Conservation (phyloP, 2,113 vertebrate species). For the Limnothrissa miodon region DNA sequence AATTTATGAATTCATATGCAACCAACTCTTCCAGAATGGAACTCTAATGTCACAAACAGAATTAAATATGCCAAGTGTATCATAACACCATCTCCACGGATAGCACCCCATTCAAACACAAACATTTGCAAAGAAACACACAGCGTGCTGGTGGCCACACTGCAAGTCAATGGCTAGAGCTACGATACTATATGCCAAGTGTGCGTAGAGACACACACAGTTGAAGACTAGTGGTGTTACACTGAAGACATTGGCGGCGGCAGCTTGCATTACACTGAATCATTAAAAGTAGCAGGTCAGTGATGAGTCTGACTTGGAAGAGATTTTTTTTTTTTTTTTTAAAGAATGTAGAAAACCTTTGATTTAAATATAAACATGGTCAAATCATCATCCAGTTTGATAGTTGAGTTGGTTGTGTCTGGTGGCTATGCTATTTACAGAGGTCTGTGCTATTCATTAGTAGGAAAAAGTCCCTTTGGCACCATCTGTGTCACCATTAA, state of each 20-base stretch:
- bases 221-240: not conserved
- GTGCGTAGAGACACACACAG: slow-evolving; percentile 36
- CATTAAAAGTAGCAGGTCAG: not conserved
- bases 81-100: not conserved
- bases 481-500: not conserved
- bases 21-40: not conserved
- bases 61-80: not conserved
- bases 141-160: not conserved
- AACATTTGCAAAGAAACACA: not conserved
- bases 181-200: slow-evolving; percentile 16
- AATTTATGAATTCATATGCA: not conserved
- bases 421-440: not conserved
- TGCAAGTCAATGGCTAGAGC: not conserved
- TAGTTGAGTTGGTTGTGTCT: not conserved
- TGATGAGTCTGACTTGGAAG: not conserved
- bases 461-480: slow-evolving; percentile 7
- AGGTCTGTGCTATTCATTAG: not conserved
- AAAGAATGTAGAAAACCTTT: slow-evolving; percentile 5
- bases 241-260: not conserved
- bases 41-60: not conserved
- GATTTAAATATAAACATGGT: slow-evolving; percentile 11
- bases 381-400: not conserved
- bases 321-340: slow-evolving; percentile 2
- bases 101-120: not conserved
- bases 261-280: slow-evolving; percentile 8